Evolutionary conservation across 2,888 invertebrate species (phyloP).

Genomic region (Himalopsyche kuldschensis): DNA sequence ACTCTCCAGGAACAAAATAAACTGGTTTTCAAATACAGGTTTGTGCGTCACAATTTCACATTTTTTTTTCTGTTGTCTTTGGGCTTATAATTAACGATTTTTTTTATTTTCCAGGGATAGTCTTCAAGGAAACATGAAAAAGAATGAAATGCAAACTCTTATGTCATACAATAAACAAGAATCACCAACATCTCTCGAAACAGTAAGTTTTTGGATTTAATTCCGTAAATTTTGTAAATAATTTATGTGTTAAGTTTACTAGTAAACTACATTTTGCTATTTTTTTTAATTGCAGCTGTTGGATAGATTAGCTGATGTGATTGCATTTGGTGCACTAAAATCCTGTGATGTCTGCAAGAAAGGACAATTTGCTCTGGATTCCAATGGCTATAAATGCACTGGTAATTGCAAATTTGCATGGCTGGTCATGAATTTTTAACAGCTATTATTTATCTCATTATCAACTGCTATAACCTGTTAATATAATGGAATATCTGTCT

Average conservation of each 20-base stretch:
- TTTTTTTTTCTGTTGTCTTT: not conserved
- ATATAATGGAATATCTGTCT: not conserved
- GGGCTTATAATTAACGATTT: not conserved
- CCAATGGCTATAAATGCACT: conserved; percentile 81
- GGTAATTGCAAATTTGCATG: conserved; percentile 53
- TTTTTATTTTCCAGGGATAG: conserved; percentile 42
- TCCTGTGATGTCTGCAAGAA: conserved; percentile 78
- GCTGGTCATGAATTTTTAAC: conserved; percentile 13
- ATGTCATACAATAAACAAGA: conserved; percentile 74
- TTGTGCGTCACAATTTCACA: not conserved
- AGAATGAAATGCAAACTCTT: conserved; percentile 63
- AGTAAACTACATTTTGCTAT: not conserved
- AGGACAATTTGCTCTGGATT: conserved; percentile 71
- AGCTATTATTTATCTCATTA: not conserved
- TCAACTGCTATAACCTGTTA: not conserved
- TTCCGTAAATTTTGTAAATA: not conserved
- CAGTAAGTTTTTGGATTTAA: conserved; percentile 54
- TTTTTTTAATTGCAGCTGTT: conserved; percentile 61
- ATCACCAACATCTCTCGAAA: conserved; percentile 66
- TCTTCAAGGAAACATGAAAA: conserved; percentile 57
- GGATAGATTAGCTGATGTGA: conserved; percentile 78
- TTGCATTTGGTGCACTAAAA: conserved; percentile 83
- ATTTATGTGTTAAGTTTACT: not conserved
- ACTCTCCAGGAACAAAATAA: conserved; percentile 74
- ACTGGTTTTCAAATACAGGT: conserved; percentile 49